Evolutionary conservation across 2,888 invertebrate species (phyloP), one percentile per base, ranked within the genome.

Genomic region (Yponomeuta sedellus): DNA sequence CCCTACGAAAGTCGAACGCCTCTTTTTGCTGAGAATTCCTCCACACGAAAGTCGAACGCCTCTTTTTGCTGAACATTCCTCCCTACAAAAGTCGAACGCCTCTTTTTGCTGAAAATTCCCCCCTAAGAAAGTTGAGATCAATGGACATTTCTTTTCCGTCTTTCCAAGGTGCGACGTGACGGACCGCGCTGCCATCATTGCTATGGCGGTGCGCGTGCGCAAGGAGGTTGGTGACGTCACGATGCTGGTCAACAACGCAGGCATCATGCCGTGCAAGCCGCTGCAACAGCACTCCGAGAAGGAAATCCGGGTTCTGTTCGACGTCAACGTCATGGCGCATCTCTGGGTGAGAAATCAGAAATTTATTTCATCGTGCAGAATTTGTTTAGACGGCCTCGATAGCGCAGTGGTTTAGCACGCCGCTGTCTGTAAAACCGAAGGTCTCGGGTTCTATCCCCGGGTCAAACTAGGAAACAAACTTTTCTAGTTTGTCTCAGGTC

Each of bases 161-260:
- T 6, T 44, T 16, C 22, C 20, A 77, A 95, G 95, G 68, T 96
- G 96, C 75, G 95, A 97, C 82, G 95, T 97, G 5, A 93, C 95
- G 0, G 92, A 94, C 70, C 92, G 95, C 11, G 91, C 93, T 0
- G 92, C 93, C 52, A 95, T 97, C 0, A 79, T 94, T 70, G 83
- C 91, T 61, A 78, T 94, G 6, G 95, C 95, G 0, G 91, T 92
- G 40, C 92, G 91, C 73, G 93, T 96, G 0, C 92, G 91, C 68
- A 79, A 85, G n/a, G 94, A 96, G 70, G 94, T 97, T 0, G 97
- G 97, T 0, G 92, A 94, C 66, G 94, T 97, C 1, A 93, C 95
- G 0, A 94, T 97, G 71, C 86, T 97, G 66, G 92, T 97, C 39
- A 97, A 97, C 83, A 97, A 97, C 84, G 97, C 97, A 0, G 97